Conservation (phyloP, 2,113 vertebrate genomes). For the Todiramphus saurophagus region DNA sequence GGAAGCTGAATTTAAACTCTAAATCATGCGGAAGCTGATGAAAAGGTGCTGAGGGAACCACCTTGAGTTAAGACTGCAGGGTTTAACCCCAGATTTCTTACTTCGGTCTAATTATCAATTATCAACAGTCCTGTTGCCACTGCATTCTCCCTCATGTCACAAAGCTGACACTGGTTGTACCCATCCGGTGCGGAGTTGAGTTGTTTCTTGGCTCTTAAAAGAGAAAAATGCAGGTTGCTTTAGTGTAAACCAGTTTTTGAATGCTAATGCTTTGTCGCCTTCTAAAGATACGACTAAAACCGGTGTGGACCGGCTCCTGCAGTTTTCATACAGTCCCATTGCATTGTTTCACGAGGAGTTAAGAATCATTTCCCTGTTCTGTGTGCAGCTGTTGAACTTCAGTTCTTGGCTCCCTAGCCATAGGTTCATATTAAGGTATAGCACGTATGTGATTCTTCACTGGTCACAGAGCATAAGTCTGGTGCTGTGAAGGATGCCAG, state of each 20-base stretch:
- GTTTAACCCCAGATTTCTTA: neutral
- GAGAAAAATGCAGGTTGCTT: neutral
- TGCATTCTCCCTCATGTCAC: neutral
- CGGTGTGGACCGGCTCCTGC: neutral
- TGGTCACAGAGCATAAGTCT: neutral
- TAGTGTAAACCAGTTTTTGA: neutral
- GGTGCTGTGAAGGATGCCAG: neutral
- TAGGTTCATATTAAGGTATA: accelerated
- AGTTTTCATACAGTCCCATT: neutral
- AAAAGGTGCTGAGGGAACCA: neutral
- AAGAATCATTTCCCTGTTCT: neutral
- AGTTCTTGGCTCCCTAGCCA: neutral
- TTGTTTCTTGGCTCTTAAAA: neutral
- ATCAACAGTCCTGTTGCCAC: neutral
- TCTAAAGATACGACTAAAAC: neutral
- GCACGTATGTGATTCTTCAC: accelerated
- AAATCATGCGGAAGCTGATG: neutral
- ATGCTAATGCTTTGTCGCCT: neutral
- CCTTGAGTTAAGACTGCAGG: neutral
- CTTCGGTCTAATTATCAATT: accelerated
- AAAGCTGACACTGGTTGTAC: neutral
- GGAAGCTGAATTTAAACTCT: neutral
- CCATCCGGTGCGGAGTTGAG: neutral
- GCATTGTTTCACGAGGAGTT: neutral
- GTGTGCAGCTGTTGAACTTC: neutral